Percentiles rank a stretch among this genome's conserved stretches.
phyloP scores from a whole-genome alignment of 2,797 vertebrate species.

The Synaphobranchus kaupii region DNA sequence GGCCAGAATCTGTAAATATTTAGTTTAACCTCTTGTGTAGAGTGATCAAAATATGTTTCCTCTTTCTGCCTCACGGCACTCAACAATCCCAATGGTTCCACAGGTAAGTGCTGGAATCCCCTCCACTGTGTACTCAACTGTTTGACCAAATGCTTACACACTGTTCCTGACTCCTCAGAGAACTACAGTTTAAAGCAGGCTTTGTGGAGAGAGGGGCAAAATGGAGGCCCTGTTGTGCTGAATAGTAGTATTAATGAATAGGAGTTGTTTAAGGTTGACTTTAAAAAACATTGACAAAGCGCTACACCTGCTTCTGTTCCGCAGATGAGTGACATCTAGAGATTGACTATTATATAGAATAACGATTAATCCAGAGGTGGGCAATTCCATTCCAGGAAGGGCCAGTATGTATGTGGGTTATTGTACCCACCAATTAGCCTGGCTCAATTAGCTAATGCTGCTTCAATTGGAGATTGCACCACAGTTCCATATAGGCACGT shows the following conservation, averaged over 20 bases:
- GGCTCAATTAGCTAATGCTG: too few species aligned
- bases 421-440: too few species aligned
- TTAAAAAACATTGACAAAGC: background rate
- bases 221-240: background rate
- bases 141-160: background rate
- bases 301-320: background rate
- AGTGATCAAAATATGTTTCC: background rate
- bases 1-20: too few species aligned
- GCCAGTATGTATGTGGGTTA: too few species aligned
- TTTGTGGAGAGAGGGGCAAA: background rate
- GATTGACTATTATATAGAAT: background rate
- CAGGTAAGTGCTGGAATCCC: background rate
- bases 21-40: background rate
- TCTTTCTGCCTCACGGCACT: background rate
- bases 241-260: too few species aligned
- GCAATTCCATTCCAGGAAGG: too few species aligned
- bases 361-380: background rate
- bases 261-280: background rate
- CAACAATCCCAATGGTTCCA: background rate
- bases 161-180: background rate
- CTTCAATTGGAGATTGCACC: too few species aligned
- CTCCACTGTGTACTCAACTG: background rate
- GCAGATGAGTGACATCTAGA: background rate
- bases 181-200: constrained; percentile 1
- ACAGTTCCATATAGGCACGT: too few species aligned